Evolutionary conservation across 92 coral and sea anemone genomes (phyloP).

Genomic region (Parazoanthus atlanticus): DNA sequence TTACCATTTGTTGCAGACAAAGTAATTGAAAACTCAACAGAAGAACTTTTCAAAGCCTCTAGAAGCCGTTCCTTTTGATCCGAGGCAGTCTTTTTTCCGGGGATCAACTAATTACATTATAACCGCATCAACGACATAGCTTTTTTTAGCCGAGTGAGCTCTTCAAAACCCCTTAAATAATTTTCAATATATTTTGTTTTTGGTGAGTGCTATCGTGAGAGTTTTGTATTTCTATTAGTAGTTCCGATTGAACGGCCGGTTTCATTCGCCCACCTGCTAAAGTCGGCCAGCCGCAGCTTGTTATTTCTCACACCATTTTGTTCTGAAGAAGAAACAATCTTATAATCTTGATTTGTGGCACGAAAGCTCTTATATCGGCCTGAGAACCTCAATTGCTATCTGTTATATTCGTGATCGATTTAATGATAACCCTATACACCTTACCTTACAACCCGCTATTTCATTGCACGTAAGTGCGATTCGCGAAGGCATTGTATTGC

Average conservation of each 20-base stretch:
- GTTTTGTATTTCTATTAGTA: background rate
- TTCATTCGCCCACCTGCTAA: background rate
- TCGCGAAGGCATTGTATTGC: too few relatives aligned
- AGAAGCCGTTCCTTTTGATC: background rate
- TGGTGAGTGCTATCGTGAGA: background rate
- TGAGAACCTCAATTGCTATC: background rate
- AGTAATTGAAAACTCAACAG: background rate
- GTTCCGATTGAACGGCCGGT: background rate
- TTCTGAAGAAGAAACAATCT: background rate
- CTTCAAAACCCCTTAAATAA: background rate
- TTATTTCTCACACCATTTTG: slow-evolving; percentile 9
- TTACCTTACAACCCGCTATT: background rate
- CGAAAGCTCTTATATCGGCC: background rate
- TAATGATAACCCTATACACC: background rate
- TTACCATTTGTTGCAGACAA: slow-evolving; percentile 5
- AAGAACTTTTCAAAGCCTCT: too few relatives aligned
- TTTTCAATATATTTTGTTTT: background rate
- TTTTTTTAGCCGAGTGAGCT: background rate
- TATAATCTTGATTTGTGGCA: slow-evolving; percentile 8
- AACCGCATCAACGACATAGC: background rate
- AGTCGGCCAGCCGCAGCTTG: background rate
- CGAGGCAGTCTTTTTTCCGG: background rate
- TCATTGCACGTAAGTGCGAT: background rate
- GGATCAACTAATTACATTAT: background rate
- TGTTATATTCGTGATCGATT: background rate